These are phyloP conservation scores for Megastigmus dorsalis DNA, from an alignment of 2,888 invertebrate genomes.

Conservation along the genomic window DNA sequence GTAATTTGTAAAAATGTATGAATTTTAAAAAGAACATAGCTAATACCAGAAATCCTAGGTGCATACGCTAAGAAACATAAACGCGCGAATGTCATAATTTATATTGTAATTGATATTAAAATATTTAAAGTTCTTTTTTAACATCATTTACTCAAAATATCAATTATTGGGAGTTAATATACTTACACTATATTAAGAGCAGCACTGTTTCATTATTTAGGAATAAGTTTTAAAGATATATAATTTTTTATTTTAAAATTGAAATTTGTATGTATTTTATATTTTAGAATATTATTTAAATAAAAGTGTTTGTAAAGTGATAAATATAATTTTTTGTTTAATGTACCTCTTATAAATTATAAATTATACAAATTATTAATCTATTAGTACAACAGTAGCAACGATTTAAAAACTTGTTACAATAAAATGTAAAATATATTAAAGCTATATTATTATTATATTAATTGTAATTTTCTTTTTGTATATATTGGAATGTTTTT, in stretches of 20 bases:
- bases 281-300: slow-evolving; percentile 51
- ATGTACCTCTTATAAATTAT: too few species aligned
- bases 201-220: slow-evolving; percentile 1
- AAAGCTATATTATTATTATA: too few species aligned
- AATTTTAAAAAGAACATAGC: slow-evolving; percentile 23
- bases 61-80: slow-evolving; percentile 11
- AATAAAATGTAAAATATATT: too few species aligned
- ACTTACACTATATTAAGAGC: not conserved
- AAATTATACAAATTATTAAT: too few species aligned
- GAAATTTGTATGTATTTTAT: slow-evolving; percentile 21
- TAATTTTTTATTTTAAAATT: slow-evolving; percentile 42
- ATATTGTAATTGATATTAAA: slow-evolving; percentile 28
- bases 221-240: slow-evolving; percentile 21
- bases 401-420: too few species aligned
- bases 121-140: slow-evolving; percentile 42
- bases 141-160: slow-evolving; percentile 25
- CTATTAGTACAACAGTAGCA: too few species aligned
- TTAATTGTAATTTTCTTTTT: too few species aligned
- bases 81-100: slow-evolving; percentile 17
- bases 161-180: slow-evolving; percentile 3
- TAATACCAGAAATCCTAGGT: slow-evolving; percentile 24
- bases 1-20: slow-evolving; percentile 23
- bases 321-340: not conserved
- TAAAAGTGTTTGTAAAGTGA: slow-evolving; percentile 45
- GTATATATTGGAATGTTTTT: too few species aligned